A percentile compares a stretch with the other conserved stretches of the same genome.
These are phyloP conservation scores for Zaprionus inermis DNA, from an alignment of 1,140 invertebrate genomes.

Conservation along the genomic window DNA sequence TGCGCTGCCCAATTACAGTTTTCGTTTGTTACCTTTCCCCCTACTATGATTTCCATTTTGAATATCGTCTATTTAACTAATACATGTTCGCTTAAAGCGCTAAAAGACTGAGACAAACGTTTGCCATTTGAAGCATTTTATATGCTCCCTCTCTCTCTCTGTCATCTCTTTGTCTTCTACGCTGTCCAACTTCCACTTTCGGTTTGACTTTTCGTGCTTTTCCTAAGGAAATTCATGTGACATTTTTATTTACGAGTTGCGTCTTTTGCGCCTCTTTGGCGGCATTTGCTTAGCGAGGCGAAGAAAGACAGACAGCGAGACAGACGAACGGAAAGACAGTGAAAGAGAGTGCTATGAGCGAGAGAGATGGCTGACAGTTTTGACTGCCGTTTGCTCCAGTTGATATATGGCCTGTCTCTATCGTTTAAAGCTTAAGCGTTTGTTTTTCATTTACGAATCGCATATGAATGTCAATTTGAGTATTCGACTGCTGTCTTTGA, in stretches of 20 bases:
- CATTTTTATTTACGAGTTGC: slow-evolving; percentile 51
- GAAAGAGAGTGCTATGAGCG: background rate
- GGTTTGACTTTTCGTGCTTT: slow-evolving; percentile 43
- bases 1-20: slow-evolving; percentile 1
- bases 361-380: slow-evolving; percentile 26
- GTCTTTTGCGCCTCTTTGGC: slow-evolving; percentile 37
- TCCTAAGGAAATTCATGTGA: slow-evolving; percentile 52
- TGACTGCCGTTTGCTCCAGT: slow-evolving; percentile 41
- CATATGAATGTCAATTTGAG: slow-evolving; percentile 48
- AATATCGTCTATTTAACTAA: slow-evolving; percentile 14
- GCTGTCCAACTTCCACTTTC: slow-evolving; percentile 45
- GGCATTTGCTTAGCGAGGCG: slow-evolving; percentile 25
- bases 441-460: slow-evolving; percentile 42
- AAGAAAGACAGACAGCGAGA: background rate
- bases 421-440: slow-evolving; percentile 37
- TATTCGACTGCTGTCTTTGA: slow-evolving; percentile 6
- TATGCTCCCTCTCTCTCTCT: slow-evolving; percentile 12
- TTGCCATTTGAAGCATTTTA: slow-evolving; percentile 20
- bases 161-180: background rate
- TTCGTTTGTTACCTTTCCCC: background rate
- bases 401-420: slow-evolving; percentile 48
- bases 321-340: background rate
- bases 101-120: slow-evolving; percentile 29
- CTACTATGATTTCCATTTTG: slow-evolving; percentile 21
- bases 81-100: slow-evolving; percentile 32